These are phyloP conservation scores for Abrostola triplasia DNA, from an alignment of 2,888 invertebrate genomes.

Conservation along the genomic window DNA sequence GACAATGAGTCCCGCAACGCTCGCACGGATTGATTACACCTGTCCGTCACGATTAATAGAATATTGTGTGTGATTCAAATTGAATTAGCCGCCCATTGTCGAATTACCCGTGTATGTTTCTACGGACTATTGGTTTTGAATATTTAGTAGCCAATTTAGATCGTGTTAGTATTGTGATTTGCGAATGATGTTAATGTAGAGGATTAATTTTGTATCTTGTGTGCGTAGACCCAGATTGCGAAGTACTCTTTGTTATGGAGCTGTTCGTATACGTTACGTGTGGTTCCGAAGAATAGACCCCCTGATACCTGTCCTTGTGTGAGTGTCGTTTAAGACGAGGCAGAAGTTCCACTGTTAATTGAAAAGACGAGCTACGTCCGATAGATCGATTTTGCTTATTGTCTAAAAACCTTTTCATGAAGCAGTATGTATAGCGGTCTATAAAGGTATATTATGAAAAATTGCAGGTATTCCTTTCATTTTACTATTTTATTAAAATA, in stretches of 20 bases:
- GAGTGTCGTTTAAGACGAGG: too few species aligned
- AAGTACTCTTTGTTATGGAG: not conserved
- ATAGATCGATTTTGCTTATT: too few species aligned
- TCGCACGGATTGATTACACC: constrained; percentile 83
- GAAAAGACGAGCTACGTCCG: too few species aligned
- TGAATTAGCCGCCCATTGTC: constrained; percentile 84
- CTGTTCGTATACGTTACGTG: not conserved
- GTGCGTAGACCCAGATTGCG: constrained; percentile 12
- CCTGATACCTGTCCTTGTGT: not conserved
- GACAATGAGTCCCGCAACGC: constrained; percentile 65
- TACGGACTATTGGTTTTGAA: constrained; percentile 81
- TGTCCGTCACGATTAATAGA: constrained; percentile 87
- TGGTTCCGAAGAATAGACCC: not conserved
- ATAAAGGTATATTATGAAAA: too few species aligned
- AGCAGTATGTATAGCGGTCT: too few species aligned
- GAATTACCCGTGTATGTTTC: constrained; percentile 80
- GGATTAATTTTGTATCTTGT: constrained; percentile 43
- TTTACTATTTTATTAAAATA: not conserved
- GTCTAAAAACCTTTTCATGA: too few species aligned
- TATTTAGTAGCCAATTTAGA: constrained; percentile 85
- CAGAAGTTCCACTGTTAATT: too few species aligned
- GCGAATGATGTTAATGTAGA: constrained; percentile 57
- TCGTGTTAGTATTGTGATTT: constrained; percentile 68
- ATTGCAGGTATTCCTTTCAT: too few species aligned
- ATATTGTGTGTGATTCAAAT: constrained; percentile 86